Conservation (phyloP, 2,113 vertebrate genomes). For the Callaeas wilsoni region DNA sequence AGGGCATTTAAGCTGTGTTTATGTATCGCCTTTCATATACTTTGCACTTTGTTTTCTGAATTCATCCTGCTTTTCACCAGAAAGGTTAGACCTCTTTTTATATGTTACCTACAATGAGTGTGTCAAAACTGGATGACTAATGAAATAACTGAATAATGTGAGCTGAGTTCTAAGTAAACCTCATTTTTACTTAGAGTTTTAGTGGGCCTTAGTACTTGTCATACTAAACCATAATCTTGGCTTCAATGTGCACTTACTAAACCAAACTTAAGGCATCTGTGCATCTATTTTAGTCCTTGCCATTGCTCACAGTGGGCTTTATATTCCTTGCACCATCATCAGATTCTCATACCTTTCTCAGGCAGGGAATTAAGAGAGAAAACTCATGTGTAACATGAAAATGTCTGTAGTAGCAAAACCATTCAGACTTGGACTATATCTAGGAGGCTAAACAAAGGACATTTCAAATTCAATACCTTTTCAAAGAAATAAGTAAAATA, state of each 20-base stretch:
- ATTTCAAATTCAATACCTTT: background rate
- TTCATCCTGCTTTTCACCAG: background rate
- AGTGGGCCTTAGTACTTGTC: background rate
- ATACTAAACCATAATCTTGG: background rate
- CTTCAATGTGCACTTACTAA: background rate
- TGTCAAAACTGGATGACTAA: background rate
- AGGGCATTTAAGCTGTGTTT: background rate
- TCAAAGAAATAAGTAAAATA: background rate
- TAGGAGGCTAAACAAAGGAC: background rate
- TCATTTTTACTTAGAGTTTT: background rate
- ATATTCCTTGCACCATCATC: background rate
- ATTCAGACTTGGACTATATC: background rate
- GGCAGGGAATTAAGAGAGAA: background rate
- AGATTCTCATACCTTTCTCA: background rate
- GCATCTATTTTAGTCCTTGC: background rate
- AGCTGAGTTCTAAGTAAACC: background rate
- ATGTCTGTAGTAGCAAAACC: background rate
- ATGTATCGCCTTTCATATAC: background rate
- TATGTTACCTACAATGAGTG: background rate
- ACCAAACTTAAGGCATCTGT: background rate
- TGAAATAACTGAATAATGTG: background rate
- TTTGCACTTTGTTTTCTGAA: conserved; percentile 8
- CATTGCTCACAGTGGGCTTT: background rate
- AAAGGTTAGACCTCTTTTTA: background rate
- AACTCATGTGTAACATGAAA: background rate